Base-by-base conservation (phyloP, 2,113 vertebrate species). In the Ictalurus punctatus region DNA sequence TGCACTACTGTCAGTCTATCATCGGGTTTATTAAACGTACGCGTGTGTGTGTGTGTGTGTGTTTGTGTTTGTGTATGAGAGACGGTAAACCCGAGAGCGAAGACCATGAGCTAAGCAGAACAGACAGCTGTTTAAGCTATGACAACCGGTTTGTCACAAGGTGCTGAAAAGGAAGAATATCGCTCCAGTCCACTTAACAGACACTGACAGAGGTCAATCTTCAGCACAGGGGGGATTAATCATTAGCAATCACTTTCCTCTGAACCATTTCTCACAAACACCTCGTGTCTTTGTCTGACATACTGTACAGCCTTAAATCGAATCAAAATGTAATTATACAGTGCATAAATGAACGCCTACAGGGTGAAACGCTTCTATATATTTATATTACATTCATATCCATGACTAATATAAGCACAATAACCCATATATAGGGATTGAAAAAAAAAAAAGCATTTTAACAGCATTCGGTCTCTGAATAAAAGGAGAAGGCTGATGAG, bases 71-170 rank as follows among this genome's bases (percentile, higher is more conserved):
- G 59, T 56, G 74, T 40, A 74, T 17, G 69, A 21, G 30, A 54
- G 52, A 58, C 54, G 30, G 78, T 23, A 19, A 48, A 65, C 25
- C 48, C 27, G 27, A 19, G 19, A 73, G 65, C 8, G 65, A 79
- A 34, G n/a, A 81, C 30, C 7, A 10, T 73, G 37, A 74, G 34
- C 37, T 88, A 84, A 88, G 81, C 74, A 76, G 85, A 86, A 78
- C 81, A 86, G 81, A 90, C 81, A 84, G 89, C 79, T 65, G 63
- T 83, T 83, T 78, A 86, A 56, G 30, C 63, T 19, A n/a, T 86
- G 85, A 86, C 85, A 87, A 56, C 56, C 14, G 69, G 19, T 88
- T 76, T 78, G 81, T 88, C 82, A 84, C 71, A 83, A 88, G 80
- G 85, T 73, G 90, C 80, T 40, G 80, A 87, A 71, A 87, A 86